Evolutionary conservation across 2,888 invertebrate species (phyloP).

Genomic region (Hydroisotoma schaefferi): DNA sequence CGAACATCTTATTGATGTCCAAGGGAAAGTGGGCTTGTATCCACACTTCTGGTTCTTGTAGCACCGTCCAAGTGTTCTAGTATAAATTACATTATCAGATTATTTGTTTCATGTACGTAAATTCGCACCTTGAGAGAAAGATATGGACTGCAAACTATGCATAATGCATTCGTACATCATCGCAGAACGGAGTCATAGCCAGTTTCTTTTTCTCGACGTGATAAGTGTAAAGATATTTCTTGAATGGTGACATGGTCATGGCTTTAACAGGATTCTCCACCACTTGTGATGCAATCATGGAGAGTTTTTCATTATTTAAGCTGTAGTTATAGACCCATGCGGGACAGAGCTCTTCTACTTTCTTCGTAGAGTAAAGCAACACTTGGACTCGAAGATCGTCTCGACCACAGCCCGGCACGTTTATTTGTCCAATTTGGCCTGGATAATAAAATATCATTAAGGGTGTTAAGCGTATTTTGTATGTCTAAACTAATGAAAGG

Average conservation of each 20-base stretch:
- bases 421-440: slow-evolving; percentile 40
- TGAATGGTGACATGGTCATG: slow-evolving; percentile 32
- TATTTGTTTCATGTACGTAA: background rate
- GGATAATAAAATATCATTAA: background rate
- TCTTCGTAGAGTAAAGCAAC: slow-evolving; percentile 17
- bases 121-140: background rate
- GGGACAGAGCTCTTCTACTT: slow-evolving; percentile 18
- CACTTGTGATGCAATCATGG: slow-evolving; percentile 37
- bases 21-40: slow-evolving; percentile 28
- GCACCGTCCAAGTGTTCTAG: slow-evolving; percentile 31
- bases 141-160: background rate
- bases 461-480: background rate
- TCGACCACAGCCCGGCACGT: slow-evolving; percentile 35
- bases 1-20: slow-evolving; percentile 32
- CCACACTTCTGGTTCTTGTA: slow-evolving; percentile 40
- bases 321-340: slow-evolving; percentile 39
- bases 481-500: background rate
- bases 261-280: slow-evolving; percentile 41
- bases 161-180: slow-evolving; percentile 31
- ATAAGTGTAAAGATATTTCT: slow-evolving; percentile 36
- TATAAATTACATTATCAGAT: slow-evolving; percentile 4
- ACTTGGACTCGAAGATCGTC: slow-evolving; percentile 42
- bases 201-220: slow-evolving; percentile 35
- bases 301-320: slow-evolving; percentile 37
- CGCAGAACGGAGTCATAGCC: slow-evolving; percentile 38